A percentile compares a stretch with the other conserved stretches of the same genome.
These are phyloP conservation scores for Athalia cordata DNA, from an alignment of 2,888 invertebrate species.

Conservation along the genomic window DNA sequence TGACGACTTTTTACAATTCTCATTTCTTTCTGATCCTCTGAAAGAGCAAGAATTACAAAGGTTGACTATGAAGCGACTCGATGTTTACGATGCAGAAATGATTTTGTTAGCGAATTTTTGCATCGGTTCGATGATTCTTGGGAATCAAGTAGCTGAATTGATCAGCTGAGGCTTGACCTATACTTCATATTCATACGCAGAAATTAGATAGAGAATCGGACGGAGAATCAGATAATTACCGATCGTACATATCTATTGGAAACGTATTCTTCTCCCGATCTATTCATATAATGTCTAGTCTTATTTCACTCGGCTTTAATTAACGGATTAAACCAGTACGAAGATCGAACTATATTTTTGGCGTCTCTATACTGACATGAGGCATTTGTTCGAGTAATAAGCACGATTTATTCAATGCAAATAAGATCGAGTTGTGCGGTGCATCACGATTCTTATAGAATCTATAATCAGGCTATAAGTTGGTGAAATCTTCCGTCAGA, in stretches of 20 bases:
- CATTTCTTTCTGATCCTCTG: not conserved
- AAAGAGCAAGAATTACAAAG: not conserved
- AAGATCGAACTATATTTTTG: not conserved
- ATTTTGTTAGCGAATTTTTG: not conserved
- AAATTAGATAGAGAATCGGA: too few species aligned
- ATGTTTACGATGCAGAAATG: conserved; percentile 29
- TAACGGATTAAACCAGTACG: too few species aligned
- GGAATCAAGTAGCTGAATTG: too few species aligned
- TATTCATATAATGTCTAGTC: too few species aligned
- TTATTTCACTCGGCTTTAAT: not conserved
- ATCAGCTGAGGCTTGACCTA: too few species aligned
- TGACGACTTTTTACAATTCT: not conserved
- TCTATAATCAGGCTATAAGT: not conserved
- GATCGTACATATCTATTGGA: too few species aligned
- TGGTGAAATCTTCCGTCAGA: not conserved
- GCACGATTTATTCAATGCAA: not conserved
- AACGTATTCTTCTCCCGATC: too few species aligned
- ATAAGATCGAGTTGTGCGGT: not conserved
- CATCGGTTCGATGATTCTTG: not conserved
- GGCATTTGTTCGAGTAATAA: not conserved
- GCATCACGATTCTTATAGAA: too few species aligned
- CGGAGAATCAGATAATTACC: too few species aligned
- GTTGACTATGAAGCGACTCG: conserved; percentile 22
- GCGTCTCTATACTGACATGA: not conserved
- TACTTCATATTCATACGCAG: too few species aligned